Evolutionary conservation across 1,140 invertebrate genomes (phyloP).

Genomic region (Phortica variegata): DNA sequence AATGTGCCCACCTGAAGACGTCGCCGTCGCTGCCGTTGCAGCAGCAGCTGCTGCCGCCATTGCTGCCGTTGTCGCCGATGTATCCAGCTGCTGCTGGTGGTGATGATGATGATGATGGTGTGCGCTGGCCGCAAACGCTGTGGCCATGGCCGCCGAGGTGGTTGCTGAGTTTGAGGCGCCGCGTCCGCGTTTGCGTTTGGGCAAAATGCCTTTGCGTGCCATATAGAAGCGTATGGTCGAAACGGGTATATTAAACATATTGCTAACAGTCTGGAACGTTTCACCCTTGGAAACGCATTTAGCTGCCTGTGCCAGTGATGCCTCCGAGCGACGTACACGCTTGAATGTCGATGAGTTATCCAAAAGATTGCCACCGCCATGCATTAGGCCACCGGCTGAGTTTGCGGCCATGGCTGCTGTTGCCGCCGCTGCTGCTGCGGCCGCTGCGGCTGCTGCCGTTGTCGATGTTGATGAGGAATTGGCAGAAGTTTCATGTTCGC

Average conservation of each 20-base stretch:
- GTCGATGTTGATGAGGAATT: slow-evolving; percentile 13
- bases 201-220: slow-evolving; percentile 77
- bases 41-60: slow-evolving; percentile 4
- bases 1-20: not conserved
- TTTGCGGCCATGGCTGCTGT: slow-evolving; percentile 4
- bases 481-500: not conserved
- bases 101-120: slow-evolving; percentile 49
- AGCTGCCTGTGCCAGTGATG: slow-evolving; percentile 72
- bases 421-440: not conserved
- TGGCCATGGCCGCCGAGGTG: slow-evolving; percentile 24
- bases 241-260: slow-evolving; percentile 81
- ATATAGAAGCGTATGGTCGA: slow-evolving; percentile 83
- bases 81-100: slow-evolving; percentile 26
- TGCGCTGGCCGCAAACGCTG: slow-evolving; percentile 22
- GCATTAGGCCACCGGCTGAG: slow-evolving; percentile 20
- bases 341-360: slow-evolving; percentile 36
- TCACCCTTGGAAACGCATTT: slow-evolving; percentile 77
- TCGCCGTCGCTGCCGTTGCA: slow-evolving; percentile 4
- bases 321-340: slow-evolving; percentile 68
- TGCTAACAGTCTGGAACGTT: slow-evolving; percentile 79
- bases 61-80: slow-evolving; percentile 11
- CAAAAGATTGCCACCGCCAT: slow-evolving; percentile 34
- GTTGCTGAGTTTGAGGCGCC: slow-evolving; percentile 52
- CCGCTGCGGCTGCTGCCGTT: slow-evolving; percentile 35
- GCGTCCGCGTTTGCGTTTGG: slow-evolving; percentile 70